Evolutionary conservation across 2,888 invertebrate genomes (phyloP).

Genomic region (Molorchus minor): DNA sequence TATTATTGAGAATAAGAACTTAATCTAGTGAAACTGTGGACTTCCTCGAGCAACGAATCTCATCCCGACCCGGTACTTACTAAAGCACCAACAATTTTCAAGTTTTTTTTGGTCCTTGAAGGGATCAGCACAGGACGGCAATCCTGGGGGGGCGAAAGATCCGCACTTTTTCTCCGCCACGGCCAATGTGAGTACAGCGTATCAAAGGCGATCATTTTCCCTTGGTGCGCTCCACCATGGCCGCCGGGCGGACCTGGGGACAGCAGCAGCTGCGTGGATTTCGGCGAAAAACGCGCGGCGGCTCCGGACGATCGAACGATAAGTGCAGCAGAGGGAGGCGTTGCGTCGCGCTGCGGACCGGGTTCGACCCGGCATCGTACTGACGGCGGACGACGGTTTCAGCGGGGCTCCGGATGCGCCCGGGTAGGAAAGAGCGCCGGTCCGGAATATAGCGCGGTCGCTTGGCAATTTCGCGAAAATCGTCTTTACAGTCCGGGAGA

Average conservation of each 20-base stretch:
- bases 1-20: too few species aligned
- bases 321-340: slow-evolving; percentile 20
- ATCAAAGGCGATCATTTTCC: slow-evolving; percentile 31
- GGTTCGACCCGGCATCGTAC: slow-evolving; percentile 58
- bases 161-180: slow-evolving; percentile 52
- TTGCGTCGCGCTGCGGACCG: slow-evolving; percentile 43
- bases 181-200: slow-evolving; percentile 50
- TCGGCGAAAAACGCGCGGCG: neutral
- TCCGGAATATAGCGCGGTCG: slow-evolving; percentile 57
- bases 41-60: too few species aligned
- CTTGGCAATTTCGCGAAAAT: neutral
- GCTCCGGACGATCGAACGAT: slow-evolving; percentile 4
- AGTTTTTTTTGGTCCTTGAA: slow-evolving; percentile 11
- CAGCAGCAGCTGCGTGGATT: neutral
- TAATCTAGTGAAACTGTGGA: too few species aligned
- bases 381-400: slow-evolving; percentile 44
- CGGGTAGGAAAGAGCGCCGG: slow-evolving; percentile 65
- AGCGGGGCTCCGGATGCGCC: slow-evolving; percentile 57
- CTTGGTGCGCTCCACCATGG: neutral
- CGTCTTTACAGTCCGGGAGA: neutral
- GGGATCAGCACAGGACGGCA: too few species aligned
- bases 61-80: too few species aligned
- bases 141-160: too few species aligned
- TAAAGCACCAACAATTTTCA: slow-evolving; percentile 19
- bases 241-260: neutral